Evolutionary conservation across 2,888 invertebrate species (phyloP).

Genomic region (Morinoia aosen): DNA sequence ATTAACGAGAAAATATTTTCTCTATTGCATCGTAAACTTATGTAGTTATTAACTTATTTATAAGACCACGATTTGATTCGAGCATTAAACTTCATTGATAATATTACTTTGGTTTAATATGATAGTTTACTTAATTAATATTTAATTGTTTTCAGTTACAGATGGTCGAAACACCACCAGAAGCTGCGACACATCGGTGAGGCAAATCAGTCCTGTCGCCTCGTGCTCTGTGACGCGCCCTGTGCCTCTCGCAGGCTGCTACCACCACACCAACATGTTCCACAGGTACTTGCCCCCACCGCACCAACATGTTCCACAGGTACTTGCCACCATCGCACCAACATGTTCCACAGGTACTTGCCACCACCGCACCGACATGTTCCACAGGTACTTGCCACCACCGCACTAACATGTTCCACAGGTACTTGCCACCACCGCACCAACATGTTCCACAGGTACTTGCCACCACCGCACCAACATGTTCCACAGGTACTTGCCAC

Average conservation of each 20-base stretch:
- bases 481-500: not conserved
- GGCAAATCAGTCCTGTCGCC: slow-evolving; percentile 30
- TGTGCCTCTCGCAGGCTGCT: slow-evolving; percentile 43
- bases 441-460: not conserved
- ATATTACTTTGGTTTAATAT: not conserved
- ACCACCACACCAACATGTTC: slow-evolving; percentile 47
- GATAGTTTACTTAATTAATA: not conserved
- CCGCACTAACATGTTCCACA: not conserved
- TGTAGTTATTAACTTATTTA: no score
- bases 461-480: not conserved
- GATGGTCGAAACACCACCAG: not conserved
- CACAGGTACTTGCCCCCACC: slow-evolving; percentile 44
- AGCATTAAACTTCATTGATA: no score
- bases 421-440: not conserved
- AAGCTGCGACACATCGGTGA: slow-evolving; percentile 28
- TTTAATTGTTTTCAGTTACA: not conserved
- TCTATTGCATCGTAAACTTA: no score
- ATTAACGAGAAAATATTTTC: no score
- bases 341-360: slow-evolving; percentile 22
- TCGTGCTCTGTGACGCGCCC: slow-evolving; percentile 8
- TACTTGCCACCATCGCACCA: slow-evolving; percentile 14
- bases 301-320: slow-evolving; percentile 10
- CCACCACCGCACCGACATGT: not conserved
- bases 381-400: not conserved
- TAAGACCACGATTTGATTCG: no score